Conservation (phyloP, 1,140 invertebrate species). For the Trichonephila clavipes region DNA sequence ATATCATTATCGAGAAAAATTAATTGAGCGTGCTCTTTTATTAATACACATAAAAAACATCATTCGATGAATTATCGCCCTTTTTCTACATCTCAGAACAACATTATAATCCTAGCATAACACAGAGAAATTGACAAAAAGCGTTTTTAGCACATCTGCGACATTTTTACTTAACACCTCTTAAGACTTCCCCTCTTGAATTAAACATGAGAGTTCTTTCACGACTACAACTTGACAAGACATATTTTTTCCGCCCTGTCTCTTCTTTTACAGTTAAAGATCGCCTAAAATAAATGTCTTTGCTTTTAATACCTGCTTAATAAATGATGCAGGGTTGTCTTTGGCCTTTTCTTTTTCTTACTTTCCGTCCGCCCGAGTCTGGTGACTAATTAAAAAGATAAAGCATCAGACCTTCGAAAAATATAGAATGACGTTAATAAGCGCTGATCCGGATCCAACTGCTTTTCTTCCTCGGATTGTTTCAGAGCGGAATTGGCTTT, state of each 20-base stretch:
- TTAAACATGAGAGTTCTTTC: slow-evolving; percentile 1
- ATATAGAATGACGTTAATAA: slow-evolving; percentile 38
- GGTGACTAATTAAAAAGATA: slow-evolving; percentile 38
- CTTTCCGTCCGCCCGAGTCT: not conserved
- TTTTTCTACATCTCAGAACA: slow-evolving; percentile 31
- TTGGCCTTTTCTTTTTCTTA: not conserved
- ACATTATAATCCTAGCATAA: slow-evolving; percentile 12
- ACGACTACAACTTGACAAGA: slow-evolving; percentile 1
- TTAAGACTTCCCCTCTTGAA: slow-evolving; percentile 5
- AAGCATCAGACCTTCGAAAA: slow-evolving; percentile 37
- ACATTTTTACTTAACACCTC: slow-evolving; percentile 16
- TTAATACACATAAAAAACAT: not conserved
- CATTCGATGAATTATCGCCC: slow-evolving; percentile 23
- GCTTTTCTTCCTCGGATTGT: not conserved
- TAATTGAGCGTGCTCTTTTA: not conserved
- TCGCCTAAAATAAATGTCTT: slow-evolving; percentile 37
- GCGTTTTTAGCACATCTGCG: slow-evolving; percentile 25
- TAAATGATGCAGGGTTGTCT: slow-evolving; percentile 13
- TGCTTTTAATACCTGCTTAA: slow-evolving; percentile 46
- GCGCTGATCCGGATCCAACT: not conserved
- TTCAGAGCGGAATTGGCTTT: not conserved
- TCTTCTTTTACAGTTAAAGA: slow-evolving; percentile 46
- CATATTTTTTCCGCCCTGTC: slow-evolving; percentile 29
- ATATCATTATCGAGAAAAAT: no score
- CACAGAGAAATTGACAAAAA: slow-evolving; percentile 16